Percentiles rank a stretch among this genome's conserved stretches.
These are phyloP conservation scores for Lucinisca nassula DNA, from an alignment of 2,888 invertebrate genomes.

Conservation along the genomic window DNA sequence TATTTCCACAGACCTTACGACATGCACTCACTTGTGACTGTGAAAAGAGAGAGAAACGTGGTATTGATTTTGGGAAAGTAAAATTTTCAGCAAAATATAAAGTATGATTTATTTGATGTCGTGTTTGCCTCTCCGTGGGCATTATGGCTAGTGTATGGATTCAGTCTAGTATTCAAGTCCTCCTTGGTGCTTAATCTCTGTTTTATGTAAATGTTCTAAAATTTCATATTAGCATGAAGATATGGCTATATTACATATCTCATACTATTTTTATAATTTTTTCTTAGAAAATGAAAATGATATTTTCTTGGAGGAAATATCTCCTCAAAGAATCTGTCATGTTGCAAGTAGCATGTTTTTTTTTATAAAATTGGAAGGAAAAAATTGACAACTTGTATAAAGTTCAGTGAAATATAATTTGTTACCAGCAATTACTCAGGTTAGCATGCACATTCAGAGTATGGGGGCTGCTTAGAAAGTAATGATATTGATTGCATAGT, in stretches of 20 bases:
- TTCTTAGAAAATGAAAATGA: too few relatives aligned
- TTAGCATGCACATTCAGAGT: too few relatives aligned
- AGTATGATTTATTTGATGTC: conserved; percentile 41
- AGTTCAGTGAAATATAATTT: too few relatives aligned
- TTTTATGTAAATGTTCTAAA: conserved; percentile 48
- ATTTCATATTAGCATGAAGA: conserved; percentile 28
- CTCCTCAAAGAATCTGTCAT: too few relatives aligned
- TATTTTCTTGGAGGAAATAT: too few relatives aligned
- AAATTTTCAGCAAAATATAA: conserved; percentile 61
- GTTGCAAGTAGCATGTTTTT: too few relatives aligned
- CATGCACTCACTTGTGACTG: conserved; percentile 66
- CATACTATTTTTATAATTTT: background rate
- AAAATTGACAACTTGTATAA: too few relatives aligned
- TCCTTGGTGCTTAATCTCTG: background rate
- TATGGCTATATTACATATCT: background rate
- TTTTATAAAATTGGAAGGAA: too few relatives aligned
- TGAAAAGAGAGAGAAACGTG: conserved; percentile 46
- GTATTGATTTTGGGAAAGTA: conserved; percentile 56
- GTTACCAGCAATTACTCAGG: too few relatives aligned
- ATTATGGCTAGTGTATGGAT: conserved; percentile 8
- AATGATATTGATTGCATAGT: too few relatives aligned
- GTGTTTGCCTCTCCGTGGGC: conserved; percentile 9
- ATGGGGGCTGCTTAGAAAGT: too few relatives aligned
- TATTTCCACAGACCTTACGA: conserved; percentile 64
- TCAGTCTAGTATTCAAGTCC: background rate